Evolutionary conservation across 2,888 invertebrate genomes (phyloP).

Genomic region (Dicranocentrus wangi): DNA sequence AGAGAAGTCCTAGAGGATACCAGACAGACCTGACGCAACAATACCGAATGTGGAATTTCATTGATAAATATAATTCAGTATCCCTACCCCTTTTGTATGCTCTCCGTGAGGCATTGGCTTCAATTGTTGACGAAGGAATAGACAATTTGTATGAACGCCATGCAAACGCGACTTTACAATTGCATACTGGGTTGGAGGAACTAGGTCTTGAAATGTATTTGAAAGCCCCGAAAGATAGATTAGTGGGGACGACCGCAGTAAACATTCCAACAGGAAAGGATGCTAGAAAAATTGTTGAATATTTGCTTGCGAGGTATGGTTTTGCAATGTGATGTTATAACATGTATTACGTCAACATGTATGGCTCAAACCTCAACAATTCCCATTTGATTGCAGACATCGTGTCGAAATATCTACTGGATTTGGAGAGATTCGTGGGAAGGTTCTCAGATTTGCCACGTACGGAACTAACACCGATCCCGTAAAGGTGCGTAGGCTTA

Average conservation of each 20-base stretch:
- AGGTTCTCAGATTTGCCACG: constrained; percentile 34
- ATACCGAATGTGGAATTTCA: too few relatives aligned
- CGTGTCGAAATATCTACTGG: constrained; percentile 40
- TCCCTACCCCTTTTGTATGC: too few relatives aligned
- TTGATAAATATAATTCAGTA: too few relatives aligned
- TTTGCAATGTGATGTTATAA: background rate
- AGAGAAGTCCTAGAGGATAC: too few relatives aligned
- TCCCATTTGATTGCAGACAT: constrained; percentile 10
- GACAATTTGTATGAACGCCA: constrained; percentile 83
- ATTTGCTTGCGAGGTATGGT: constrained; percentile 80
- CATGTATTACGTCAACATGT: background rate
- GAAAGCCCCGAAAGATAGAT: constrained; percentile 79
- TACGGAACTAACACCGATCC: constrained; percentile 38
- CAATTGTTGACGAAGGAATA: constrained; percentile 83
- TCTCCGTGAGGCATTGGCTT: constrained; percentile 84
- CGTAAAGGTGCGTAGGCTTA: background rate
- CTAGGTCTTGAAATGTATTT: constrained; percentile 83
- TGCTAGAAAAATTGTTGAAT: constrained; percentile 79
- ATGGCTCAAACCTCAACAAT: background rate
- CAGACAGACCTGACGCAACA: too few relatives aligned
- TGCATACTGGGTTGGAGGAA: constrained; percentile 81
- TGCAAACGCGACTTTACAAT: constrained; percentile 79
- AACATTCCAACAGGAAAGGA: constrained; percentile 80
- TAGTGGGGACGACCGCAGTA: constrained; percentile 83
- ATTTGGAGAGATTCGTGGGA: constrained; percentile 23